phyloP scores from a whole-genome alignment of 2,888 invertebrate species.

The Dynastes grantii region DNA sequence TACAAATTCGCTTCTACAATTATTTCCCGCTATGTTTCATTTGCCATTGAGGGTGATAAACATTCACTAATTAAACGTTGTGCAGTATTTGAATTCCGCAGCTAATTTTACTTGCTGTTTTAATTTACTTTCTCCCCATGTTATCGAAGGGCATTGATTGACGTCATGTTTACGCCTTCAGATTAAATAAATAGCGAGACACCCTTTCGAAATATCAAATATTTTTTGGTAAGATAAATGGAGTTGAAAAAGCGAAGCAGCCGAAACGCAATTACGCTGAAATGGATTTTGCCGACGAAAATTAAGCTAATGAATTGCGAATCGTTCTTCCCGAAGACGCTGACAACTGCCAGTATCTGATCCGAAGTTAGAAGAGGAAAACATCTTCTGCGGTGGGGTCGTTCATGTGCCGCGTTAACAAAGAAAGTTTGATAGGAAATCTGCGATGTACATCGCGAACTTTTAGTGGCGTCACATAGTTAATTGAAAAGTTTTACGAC shows the following conservation, averaged over 20 bases:
- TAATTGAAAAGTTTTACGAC: conserved; percentile 36
- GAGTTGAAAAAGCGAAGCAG: conserved; percentile 9
- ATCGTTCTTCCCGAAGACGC: conserved; percentile 3
- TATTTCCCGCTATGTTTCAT: no score
- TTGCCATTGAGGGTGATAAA: no score
- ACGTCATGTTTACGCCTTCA: no score
- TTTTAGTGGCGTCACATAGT: conserved; percentile 18
- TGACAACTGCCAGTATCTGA: conserved; percentile 33
- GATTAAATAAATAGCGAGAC: background rate
- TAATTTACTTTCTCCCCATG: no score
- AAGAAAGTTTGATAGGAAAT: conserved; percentile 34
- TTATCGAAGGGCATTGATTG: no score
- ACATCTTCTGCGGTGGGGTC: conserved; percentile 25
- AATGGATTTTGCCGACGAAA: conserved; percentile 24
- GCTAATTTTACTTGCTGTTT: no score
- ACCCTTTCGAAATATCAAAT: background rate
- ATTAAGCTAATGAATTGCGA: conserved; percentile 35
- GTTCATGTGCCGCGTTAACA: conserved; percentile 20
- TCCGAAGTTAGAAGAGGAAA: conserved; percentile 17
- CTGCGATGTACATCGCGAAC: conserved; percentile 24
- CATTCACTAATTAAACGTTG: no score
- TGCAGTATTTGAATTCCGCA: no score
- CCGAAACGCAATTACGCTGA: conserved; percentile 16
- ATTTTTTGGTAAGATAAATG: conserved; percentile 4
- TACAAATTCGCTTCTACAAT: no score